A percentile compares a stretch with the other conserved stretches of the same genome.
Conservation (phyloP, 1,140 invertebrate genomes). For the Mercenaria mercenaria region DNA sequence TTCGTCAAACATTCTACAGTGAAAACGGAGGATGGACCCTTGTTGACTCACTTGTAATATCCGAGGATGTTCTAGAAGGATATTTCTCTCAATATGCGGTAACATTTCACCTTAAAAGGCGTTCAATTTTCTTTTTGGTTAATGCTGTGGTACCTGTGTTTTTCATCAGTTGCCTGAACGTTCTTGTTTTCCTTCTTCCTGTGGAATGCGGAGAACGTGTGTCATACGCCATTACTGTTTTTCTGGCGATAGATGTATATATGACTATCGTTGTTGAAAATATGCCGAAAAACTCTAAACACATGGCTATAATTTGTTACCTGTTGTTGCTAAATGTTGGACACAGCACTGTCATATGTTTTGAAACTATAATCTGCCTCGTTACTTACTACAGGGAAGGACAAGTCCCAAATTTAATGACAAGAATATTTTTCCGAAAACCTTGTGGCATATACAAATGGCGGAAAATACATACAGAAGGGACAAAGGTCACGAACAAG, state of each 20-base stretch:
- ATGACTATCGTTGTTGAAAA: conserved; percentile 88
- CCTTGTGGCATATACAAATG: not conserved
- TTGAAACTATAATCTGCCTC: conserved; percentile 15
- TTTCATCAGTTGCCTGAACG: conserved; percentile 87
- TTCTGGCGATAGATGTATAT: conserved; percentile 88
- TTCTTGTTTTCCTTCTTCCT: conserved; percentile 88
- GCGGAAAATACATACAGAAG: too few relatives aligned
- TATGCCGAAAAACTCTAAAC: conserved; percentile 88
- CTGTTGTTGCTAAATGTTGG: not conserved
- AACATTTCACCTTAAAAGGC: conserved; percentile 74
- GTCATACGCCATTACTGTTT: conserved; percentile 87
- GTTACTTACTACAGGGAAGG: not conserved
- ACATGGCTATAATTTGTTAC: conserved; percentile 83
- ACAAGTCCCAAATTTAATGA: not conserved
- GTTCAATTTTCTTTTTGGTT: conserved; percentile 85
- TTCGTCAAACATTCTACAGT: not conserved
- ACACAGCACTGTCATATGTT: not conserved
- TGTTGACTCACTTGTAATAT: not conserved
- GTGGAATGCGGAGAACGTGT: conserved; percentile 88
- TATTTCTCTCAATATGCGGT: not conserved
- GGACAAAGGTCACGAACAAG: not conserved
- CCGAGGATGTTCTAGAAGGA: not conserved
- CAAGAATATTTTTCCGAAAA: too few relatives aligned
- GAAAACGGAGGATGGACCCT: conserved; percentile 36
- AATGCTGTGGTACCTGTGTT: conserved; percentile 88